These are phyloP conservation scores for Callinectes sapidus DNA, from an alignment of 2,888 invertebrate genomes.

Conservation along the genomic window DNA sequence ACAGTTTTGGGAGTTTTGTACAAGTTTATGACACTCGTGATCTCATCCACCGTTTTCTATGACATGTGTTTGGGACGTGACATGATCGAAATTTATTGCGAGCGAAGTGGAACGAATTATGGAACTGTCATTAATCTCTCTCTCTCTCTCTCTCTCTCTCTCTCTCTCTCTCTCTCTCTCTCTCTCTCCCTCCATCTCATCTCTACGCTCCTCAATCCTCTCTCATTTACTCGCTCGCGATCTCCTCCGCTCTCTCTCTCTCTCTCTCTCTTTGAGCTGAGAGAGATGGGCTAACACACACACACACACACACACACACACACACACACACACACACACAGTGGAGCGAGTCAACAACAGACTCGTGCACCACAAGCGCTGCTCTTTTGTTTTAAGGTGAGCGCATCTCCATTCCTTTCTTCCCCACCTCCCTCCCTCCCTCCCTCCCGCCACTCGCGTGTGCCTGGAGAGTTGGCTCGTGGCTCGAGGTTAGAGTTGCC, in stretches of 20 bases:
- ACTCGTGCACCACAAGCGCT: not conserved
- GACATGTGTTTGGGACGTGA: not conserved
- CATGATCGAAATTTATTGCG: not conserved
- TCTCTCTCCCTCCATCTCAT: constrained; percentile 18
- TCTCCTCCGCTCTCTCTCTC: constrained; percentile 9
- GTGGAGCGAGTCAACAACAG: not conserved
- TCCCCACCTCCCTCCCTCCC: not conserved
- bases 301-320: not conserved
- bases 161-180: constrained; percentile 25
- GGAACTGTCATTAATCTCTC: not conserved
- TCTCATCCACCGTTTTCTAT: not conserved
- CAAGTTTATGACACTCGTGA: not conserved
- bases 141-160: constrained; percentile 25
- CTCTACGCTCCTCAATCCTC: too few species aligned
- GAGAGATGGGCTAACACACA: not conserved
- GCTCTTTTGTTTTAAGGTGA: not conserved
- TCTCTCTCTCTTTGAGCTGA: not conserved
- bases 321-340: constrained; percentile 40
- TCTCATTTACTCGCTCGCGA: not conserved
- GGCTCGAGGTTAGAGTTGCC: not conserved
- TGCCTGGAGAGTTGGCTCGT: not conserved
- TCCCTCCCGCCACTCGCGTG: not conserved
- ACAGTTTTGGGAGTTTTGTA: not conserved
- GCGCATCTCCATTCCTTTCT: not conserved
- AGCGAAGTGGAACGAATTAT: not conserved